Conservation (phyloP, 2,113 vertebrate species). For the Odontophorus gujanensis region DNA sequence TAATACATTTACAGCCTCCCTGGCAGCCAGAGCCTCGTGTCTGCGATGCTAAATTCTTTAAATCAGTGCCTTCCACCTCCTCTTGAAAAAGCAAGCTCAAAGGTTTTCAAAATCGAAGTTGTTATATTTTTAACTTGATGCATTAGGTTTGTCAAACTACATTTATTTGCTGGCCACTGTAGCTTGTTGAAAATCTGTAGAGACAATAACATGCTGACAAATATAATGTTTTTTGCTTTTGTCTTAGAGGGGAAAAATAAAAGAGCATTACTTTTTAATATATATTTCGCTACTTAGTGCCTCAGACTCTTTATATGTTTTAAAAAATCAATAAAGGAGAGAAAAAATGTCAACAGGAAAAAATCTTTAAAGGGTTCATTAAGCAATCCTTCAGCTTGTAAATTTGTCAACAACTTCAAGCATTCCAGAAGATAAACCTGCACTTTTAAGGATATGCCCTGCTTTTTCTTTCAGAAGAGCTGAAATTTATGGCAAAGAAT, state of each 20-base stretch:
- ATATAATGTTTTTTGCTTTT: not conserved
- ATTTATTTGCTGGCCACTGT: not conserved
- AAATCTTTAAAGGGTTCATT: not conserved
- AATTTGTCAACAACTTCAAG: not conserved
- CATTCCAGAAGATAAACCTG: not conserved
- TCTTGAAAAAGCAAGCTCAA: not conserved
- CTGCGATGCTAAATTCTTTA: not conserved
- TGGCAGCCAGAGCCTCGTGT: not conserved
- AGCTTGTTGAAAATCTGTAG: not conserved
- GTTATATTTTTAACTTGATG: not conserved
- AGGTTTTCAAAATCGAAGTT: not conserved
- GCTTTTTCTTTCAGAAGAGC: not conserved
- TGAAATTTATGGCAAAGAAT: not conserved
- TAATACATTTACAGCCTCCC: fast-evolving
- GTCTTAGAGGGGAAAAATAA: not conserved
- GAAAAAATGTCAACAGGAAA: not conserved
- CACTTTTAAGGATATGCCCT: not conserved
- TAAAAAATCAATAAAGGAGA: not conserved
- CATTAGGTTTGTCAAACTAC: not conserved
- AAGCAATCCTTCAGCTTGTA: not conserved
- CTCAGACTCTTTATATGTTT: not conserved
- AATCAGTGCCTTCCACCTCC: not conserved
- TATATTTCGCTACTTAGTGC: not conserved
- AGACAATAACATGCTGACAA: not conserved
- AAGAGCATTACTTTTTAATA: not conserved